Evolutionary conservation across 2,113 vertebrate genomes (phyloP).

Genomic region (Poeciliopsis prolifica): DNA sequence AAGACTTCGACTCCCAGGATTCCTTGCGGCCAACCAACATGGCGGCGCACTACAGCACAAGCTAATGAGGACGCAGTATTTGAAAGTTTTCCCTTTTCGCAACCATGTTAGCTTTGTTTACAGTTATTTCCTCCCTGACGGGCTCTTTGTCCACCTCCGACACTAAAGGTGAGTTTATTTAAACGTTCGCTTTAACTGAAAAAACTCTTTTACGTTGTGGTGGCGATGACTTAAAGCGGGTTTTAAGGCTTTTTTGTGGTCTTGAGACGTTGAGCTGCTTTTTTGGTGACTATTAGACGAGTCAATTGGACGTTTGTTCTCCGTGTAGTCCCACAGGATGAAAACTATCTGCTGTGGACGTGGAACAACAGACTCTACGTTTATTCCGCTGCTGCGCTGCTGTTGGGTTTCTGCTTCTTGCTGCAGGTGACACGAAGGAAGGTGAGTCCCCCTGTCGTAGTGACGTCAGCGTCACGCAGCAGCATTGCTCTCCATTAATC

Average conservation of each 20-base stretch:
- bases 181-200: not conserved
- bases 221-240: not conserved
- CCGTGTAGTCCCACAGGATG: conserved; percentile 64
- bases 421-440: conserved; percentile 77
- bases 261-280: not conserved
- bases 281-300: not conserved
- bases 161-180: conserved; percentile 41
- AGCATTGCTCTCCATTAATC: not conserved
- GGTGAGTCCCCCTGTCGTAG: conserved; percentile 65
- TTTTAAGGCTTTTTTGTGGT: not conserved
- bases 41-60: conserved; percentile 34
- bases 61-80: not conserved
- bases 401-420: conserved; percentile 84
- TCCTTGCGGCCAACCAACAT: conserved; percentile 51
- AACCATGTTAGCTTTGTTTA: conserved; percentile 22
- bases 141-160: conserved; percentile 8
- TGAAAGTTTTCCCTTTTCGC: not conserved
- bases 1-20: conserved; percentile 67
- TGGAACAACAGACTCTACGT: conserved; percentile 89
- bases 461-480: not conserved
- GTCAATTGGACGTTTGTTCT: not conserved
- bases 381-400: conserved; percentile 83
- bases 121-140: not conserved
- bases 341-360: conserved; percentile 69
- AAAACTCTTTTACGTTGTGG: not conserved